Conservation (phyloP, 2,888 invertebrate species). For the Andrena bucephala region DNA sequence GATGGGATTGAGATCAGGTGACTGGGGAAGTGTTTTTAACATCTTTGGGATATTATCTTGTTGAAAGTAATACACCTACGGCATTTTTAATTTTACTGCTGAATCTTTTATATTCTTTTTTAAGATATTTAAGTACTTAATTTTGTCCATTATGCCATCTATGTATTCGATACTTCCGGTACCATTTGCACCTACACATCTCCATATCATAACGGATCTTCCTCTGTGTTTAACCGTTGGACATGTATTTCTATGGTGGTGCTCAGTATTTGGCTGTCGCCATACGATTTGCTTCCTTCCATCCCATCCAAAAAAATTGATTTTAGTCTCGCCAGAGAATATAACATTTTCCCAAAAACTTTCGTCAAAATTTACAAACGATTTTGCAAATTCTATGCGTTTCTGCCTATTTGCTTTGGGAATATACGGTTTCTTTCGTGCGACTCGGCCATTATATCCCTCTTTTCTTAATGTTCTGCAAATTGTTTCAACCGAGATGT, state of each 20-base stretch:
- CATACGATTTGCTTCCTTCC: neutral
- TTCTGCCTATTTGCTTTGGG: neutral
- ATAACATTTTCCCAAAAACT: constrained; percentile 5
- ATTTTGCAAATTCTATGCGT: neutral
- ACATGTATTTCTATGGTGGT: no score
- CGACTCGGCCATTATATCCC: neutral
- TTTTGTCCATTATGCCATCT: constrained; percentile 2
- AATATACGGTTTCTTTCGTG: neutral
- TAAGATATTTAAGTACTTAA: constrained; percentile 8
- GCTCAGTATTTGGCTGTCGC: constrained; percentile 2
- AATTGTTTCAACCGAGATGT: neutral
- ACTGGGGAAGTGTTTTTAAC: no score
- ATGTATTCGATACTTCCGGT: neutral
- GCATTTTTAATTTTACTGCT: no score
- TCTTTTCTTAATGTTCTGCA: neutral
- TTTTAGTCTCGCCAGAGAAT: constrained; percentile 5
- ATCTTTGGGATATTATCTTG: neutral
- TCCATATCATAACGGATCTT: no score
- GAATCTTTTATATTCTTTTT: neutral
- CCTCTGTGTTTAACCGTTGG: no score
- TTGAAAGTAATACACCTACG: neutral
- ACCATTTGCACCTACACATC: no score
- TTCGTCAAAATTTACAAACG: constrained; percentile 4
- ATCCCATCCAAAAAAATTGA: neutral
- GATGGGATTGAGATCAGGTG: no score